Base-by-base conservation (phyloP, 1,140 invertebrate genomes). In the Panulirus ornatus region DNA sequence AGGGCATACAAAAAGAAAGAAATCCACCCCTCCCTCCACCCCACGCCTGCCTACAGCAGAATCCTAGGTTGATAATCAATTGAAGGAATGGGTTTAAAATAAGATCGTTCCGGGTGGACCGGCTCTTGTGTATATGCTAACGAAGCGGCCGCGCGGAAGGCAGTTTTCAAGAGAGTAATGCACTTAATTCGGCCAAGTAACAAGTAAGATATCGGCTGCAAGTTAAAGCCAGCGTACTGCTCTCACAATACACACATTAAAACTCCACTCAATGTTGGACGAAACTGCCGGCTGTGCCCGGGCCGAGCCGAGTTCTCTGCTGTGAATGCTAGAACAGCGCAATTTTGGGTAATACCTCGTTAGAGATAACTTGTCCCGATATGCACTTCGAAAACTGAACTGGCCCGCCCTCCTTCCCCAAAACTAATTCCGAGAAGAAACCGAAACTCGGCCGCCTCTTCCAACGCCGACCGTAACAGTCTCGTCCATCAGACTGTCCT, bases 291-390 rank as follows among this genome's bases (percentile, higher is more conserved):
- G 51, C 27, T 47, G 47, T 81, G 78, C 78, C 34, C 16, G 70
- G 78, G 51, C 36, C 47, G 30, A 58, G 14, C 78, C 78, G 42
- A 58, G n/a, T n/a, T n/a, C n/a, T n/a, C n/a, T 47, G 78, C 87
- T 89, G 87, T 71, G 70, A 89, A 83, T 89, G 87, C 87, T 89
- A 40, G 66, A 89, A 89, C 87, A 89, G 87, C 87, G 87, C 87
- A 89, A 89, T 89, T 89, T 88, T 89, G 87, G 87, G 87, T 89
- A 89, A 89, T 89, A 83, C 87, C 87, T 89, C 87, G 87, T 89
- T 89, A 89, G 87, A 82, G 87, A 89, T 89, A 89, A 89, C 87
- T 89, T 89, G 87, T 89, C 87, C 87, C 66, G 87, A 89, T 89
- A 89, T 89, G 87, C 87, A 75, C 79, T 89, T 75, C 47, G 79